Percentiles rank a stretch among this genome's conserved stretches.
These are phyloP conservation scores for Brachymystax lenok DNA, from an alignment of 2,797 vertebrate species.

Conservation along the genomic window DNA sequence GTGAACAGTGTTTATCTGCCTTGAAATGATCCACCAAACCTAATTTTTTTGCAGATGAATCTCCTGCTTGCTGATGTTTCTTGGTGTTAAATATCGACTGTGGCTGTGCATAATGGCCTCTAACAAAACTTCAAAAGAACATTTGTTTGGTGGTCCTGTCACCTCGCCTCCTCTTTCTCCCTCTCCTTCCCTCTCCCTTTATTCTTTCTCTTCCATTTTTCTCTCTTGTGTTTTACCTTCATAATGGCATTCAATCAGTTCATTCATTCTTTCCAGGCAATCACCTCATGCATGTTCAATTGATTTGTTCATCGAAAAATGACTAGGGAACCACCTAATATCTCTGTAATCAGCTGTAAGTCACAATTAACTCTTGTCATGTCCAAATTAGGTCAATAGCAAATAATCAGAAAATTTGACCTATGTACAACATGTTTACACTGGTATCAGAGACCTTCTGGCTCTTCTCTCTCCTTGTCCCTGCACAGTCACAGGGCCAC, in stretches of 20 bases:
- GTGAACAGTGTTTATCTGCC: background rate
- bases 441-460: background rate
- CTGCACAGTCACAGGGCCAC: conserved; percentile 50
- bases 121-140: no score
- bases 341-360: background rate
- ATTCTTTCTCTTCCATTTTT: background rate
- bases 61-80: no score
- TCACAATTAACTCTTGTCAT: background rate
- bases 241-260: background rate
- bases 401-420: background rate
- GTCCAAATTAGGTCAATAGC: background rate
- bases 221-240: background rate
- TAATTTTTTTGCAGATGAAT: no score
- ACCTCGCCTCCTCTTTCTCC: no score
- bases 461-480: background rate
- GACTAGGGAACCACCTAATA: background rate
- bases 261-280: background rate
- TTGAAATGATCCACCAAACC: background rate
- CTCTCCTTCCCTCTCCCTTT: no score
- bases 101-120: no score
- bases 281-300: background rate
- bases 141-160: no score
- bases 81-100: no score
- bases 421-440: background rate
- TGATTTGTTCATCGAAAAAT: background rate